Evolutionary conservation across 2,888 invertebrate species (phyloP).

Genomic region (Cacoxenus indagator): DNA sequence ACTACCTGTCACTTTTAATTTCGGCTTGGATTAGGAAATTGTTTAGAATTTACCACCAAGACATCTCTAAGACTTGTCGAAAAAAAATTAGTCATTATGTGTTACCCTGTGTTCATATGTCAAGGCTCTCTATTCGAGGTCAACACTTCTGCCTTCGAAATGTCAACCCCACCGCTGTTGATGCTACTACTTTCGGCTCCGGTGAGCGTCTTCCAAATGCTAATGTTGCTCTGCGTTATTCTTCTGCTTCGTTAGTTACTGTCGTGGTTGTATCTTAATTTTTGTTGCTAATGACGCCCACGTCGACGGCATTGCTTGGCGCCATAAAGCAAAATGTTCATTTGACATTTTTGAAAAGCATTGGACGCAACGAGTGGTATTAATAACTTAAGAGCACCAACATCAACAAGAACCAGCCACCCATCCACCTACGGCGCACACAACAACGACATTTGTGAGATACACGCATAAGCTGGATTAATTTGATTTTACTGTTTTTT

Average conservation of each 20-base stretch:
- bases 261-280: neutral
- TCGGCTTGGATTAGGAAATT: no score
- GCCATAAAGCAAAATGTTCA: conserved; percentile 1
- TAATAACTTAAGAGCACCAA: neutral
- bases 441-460: neutral
- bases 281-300: neutral
- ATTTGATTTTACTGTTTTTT: neutral
- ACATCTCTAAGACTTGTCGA: no score
- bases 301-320: neutral
- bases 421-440: neutral
- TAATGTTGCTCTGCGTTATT: neutral
- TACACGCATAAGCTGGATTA: neutral
- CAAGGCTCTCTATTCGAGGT: no score
- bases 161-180: no score
- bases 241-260: neutral
- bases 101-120: no score
- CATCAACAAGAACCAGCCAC: neutral
- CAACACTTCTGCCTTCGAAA: no score
- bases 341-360: conserved; percentile 5
- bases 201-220: no score
- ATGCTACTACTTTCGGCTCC: no score
- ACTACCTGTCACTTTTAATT: no score
- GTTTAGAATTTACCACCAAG: no score
- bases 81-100: no score
- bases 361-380: neutral